A percentile compares a stretch with the other conserved stretches of the same genome.
Conservation (phyloP, 53 echinoderm and acorn worm genomes). For the Holothuria leucospilota region DNA sequence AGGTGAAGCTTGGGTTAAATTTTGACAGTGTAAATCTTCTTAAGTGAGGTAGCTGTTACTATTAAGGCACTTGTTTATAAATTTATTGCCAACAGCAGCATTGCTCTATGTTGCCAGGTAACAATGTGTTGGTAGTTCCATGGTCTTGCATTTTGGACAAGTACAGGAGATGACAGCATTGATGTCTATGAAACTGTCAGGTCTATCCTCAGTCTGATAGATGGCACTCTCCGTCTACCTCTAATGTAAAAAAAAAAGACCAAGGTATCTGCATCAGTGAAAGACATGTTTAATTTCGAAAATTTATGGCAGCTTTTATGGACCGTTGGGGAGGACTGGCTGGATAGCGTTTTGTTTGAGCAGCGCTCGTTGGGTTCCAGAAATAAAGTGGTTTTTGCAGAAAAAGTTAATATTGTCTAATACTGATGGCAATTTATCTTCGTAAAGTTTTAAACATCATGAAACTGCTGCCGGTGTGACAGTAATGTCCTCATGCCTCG, state of each 20-base stretch:
- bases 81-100: slow-evolving; percentile 14
- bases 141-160: slow-evolving; percentile 7
- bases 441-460: slow-evolving; percentile 5
- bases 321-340: not conserved
- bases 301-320: slow-evolving; percentile 32
- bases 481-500: too few relatives aligned
- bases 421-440: slow-evolving; percentile 4
- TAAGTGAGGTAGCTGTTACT: slow-evolving; percentile 2
- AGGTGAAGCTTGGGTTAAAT: not conserved
- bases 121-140: not conserved
- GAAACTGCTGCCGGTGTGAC: not conserved
- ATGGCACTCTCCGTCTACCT: slow-evolving; percentile 17
- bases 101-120: not conserved
- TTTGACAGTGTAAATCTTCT: slow-evolving; percentile 1
- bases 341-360: slow-evolving; percentile 13
- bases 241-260: not conserved
- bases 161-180: not conserved
- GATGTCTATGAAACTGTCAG: slow-evolving; percentile 33
- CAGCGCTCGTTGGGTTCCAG: slow-evolving; percentile 3
- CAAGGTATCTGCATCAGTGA: not conserved
- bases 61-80: not conserved
- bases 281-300: slow-evolving; percentile 33
- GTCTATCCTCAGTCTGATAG: slow-evolving; percentile 1
- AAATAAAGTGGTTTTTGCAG: slow-evolving; percentile 21
- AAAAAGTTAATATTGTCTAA: slow-evolving; percentile 21